These are phyloP conservation scores for Bradypodion ventrale DNA, from an alignment of 2,797 vertebrate species.

Conservation along the genomic window DNA sequence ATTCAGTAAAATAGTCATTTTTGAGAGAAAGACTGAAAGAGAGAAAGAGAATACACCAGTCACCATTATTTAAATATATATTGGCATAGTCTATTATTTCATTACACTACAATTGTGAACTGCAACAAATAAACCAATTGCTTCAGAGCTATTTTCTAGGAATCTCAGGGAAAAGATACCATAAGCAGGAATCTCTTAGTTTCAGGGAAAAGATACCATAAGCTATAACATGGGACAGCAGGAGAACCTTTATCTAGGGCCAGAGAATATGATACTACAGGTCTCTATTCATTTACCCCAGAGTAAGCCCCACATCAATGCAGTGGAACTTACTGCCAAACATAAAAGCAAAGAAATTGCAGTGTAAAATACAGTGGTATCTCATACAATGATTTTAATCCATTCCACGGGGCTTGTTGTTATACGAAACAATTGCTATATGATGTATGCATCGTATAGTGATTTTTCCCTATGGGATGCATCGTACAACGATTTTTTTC, in stretches of 20 bases:
- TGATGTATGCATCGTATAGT: too few relatives aligned
- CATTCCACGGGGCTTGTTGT: too few relatives aligned
- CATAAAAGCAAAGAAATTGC: background rate
- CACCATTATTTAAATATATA: background rate
- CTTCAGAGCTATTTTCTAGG: background rate
- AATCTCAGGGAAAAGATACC: background rate
- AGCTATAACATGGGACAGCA: too few relatives aligned
- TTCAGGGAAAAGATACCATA: background rate
- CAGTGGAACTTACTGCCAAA: background rate
- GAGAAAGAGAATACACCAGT: too few relatives aligned
- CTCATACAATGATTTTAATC: too few relatives aligned
- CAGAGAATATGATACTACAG: background rate
- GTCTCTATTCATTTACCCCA: background rate
- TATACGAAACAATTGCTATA: too few relatives aligned
- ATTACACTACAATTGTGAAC: background rate
- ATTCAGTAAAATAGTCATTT: background rate
- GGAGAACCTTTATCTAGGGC: background rate
- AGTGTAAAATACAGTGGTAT: too few relatives aligned
- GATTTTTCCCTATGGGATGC: too few relatives aligned
- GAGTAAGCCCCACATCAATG: background rate
- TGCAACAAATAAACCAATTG: background rate
- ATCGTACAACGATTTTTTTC: too few relatives aligned
- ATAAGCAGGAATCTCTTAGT: background rate
- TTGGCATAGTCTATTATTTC: background rate
- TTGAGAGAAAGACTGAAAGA: background rate